Evolutionary conservation across 2,797 vertebrate species (phyloP), one percentile per base, ranked within the genome.

Genomic region (Delichon dasypus): DNA sequence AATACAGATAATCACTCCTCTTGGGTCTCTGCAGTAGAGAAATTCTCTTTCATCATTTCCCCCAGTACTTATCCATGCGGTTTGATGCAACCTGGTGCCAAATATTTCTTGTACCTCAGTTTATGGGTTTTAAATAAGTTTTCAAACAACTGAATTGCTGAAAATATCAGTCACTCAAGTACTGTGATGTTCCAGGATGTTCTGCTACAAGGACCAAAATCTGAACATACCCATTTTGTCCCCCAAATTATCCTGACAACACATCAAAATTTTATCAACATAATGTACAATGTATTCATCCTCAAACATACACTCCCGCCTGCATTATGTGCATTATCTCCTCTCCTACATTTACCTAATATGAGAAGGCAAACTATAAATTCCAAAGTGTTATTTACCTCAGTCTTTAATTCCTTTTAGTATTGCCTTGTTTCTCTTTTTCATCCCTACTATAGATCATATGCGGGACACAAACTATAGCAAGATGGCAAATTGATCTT

Each of bases 1-100:
- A 71, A 61, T 36, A 68, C 4, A 90, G 17, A 27, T 71, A 50
- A 65, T 62, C 25, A 21, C 7, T 74, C 11, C 13, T 72, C 66
- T 84, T 34, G 16, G 6, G 6, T 50, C 6, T 30, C 48, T 90
- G 21, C 22, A n/a, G 11, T 30, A 71, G 20, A 89, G 12, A 64
- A 81, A 60, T 9, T 45, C 4, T 45, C 12, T 84, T 87, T 53
- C 74, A 18, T 65, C 55, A 4, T 70, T 90, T 78, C 9, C 3
- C 20, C 29, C 26, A 26, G 10, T 47, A n/a, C 3, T 65, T 60
- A 65, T 8, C 26, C 1, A 2, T 16, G 14, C 0, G 4, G 12
- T 78, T 57, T 2, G 0, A 44, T 30, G 15, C 11, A 67, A 87
- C 64, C 14, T 15, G 4, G 1, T 85, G 23, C 47, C 58, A 40